A percentile compares a stretch with the other conserved stretches of the same genome.
Conservation (phyloP, 2,888 invertebrate genomes). For the Axea sp. region DNA sequence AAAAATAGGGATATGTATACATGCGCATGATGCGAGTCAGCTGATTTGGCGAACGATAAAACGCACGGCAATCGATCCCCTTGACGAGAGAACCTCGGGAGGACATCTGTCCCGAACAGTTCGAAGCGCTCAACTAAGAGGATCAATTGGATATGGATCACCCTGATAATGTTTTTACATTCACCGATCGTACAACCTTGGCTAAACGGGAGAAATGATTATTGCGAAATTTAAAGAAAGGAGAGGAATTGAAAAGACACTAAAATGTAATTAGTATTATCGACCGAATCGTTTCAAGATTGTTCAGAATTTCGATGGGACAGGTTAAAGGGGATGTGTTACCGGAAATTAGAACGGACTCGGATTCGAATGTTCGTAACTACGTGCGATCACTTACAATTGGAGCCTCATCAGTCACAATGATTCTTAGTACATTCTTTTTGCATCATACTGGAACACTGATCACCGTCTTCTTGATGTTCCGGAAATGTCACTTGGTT, state of each 20-base stretch:
- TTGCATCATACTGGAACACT: constrained; percentile 71
- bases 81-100: constrained; percentile 3
- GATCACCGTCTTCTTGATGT: constrained; percentile 4
- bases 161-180: no score
- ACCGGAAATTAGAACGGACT: not conserved
- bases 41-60: constrained; percentile 56
- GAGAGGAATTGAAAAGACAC: no score
- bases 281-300: constrained; percentile 27
- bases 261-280: constrained; percentile 41
- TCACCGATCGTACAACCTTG: no score
- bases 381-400: constrained; percentile 72
- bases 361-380: constrained; percentile 5
- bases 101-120: constrained; percentile 23
- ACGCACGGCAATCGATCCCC: constrained; percentile 43
- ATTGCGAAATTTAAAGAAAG: no score
- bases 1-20: constrained; percentile 48
- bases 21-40: constrained; percentile 53
- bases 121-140: not conserved
- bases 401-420: constrained; percentile 77
- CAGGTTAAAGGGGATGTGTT: constrained; percentile 29
- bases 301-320: constrained; percentile 10
- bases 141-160: no score
- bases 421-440: constrained; percentile 74
- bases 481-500: not conserved
- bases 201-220: no score